phyloP scores from a whole-genome alignment of 2,888 invertebrate genomes.

The Micoletzkya japonica region DNA sequence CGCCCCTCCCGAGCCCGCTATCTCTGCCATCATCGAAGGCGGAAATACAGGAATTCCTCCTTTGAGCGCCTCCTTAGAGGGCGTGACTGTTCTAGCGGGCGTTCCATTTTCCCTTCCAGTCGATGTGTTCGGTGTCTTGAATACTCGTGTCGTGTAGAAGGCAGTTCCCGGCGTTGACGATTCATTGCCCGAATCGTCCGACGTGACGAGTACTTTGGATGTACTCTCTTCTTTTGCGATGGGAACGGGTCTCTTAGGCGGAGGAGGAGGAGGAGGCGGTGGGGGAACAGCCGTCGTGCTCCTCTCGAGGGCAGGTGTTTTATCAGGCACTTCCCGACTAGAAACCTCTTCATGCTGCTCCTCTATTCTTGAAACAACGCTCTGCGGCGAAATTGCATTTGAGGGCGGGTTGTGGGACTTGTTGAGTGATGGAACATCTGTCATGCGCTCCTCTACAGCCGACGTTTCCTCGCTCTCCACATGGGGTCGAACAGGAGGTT shows the following conservation, averaged over 20 bases:
- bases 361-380: too few species aligned
- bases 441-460: too few species aligned
- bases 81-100: neutral
- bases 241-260: neutral
- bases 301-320: too few species aligned
- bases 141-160: constrained; percentile 19
- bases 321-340: too few species aligned
- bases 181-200: neutral
- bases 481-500: too few species aligned
- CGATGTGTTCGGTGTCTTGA: neutral
- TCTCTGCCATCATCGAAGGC: constrained; percentile 23
- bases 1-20: constrained; percentile 6
- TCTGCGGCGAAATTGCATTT: too few species aligned
- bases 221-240: neutral
- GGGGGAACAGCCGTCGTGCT: constrained; percentile 14
- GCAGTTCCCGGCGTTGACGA: neutral
- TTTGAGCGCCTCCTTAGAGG: constrained; percentile 5
- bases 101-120: neutral
- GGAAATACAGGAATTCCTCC: constrained; percentile 28
- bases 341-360: too few species aligned
- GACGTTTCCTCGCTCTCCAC: too few species aligned
- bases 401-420: too few species aligned
- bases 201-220: neutral
- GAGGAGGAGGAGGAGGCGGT: constrained; percentile 13
- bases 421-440: too few species aligned